Evolutionary conservation across 2,888 invertebrate species (phyloP).

Genomic region (Horisme vitalbata): DNA sequence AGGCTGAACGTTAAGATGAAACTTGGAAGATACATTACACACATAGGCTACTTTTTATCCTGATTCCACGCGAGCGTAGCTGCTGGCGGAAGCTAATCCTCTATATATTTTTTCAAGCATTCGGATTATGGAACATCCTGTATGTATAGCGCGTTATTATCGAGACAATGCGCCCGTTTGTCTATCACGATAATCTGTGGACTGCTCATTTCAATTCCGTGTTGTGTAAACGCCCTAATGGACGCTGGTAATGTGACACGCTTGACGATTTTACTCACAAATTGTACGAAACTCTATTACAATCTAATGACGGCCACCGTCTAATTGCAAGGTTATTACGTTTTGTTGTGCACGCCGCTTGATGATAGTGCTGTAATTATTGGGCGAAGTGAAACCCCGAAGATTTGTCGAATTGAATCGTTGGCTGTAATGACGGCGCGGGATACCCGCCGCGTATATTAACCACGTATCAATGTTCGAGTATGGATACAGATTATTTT

Average conservation of each 20-base stretch:
- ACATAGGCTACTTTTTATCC: too few species aligned
- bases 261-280: slow-evolving; percentile 83
- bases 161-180: slow-evolving; percentile 78
- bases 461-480: slow-evolving; percentile 60
- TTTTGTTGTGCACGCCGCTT: slow-evolving; percentile 76
- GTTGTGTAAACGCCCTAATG: slow-evolving; percentile 82
- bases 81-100: too few species aligned
- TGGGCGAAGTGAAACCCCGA: slow-evolving; percentile 79
- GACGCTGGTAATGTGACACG: slow-evolving; percentile 81
- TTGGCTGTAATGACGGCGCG: slow-evolving; percentile 60
- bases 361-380: slow-evolving; percentile 78
- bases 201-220: slow-evolving; percentile 80
- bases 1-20: too few species aligned
- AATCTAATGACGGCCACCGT: slow-evolving; percentile 79
- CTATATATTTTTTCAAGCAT: too few species aligned
- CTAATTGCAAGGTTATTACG: slow-evolving; percentile 81
- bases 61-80: too few species aligned
- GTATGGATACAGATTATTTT: slow-evolving; percentile 64
- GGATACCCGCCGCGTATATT: slow-evolving; percentile 46
- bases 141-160: slow-evolving; percentile 67
- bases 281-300: slow-evolving; percentile 83
- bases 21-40: too few species aligned
- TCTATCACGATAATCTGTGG: slow-evolving; percentile 82
- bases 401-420: slow-evolving; percentile 81
- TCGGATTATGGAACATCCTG: slow-evolving; percentile 47